phyloP scores from a whole-genome alignment of 2,797 vertebrate species.

The Ambastaia sidthimunki region DNA sequence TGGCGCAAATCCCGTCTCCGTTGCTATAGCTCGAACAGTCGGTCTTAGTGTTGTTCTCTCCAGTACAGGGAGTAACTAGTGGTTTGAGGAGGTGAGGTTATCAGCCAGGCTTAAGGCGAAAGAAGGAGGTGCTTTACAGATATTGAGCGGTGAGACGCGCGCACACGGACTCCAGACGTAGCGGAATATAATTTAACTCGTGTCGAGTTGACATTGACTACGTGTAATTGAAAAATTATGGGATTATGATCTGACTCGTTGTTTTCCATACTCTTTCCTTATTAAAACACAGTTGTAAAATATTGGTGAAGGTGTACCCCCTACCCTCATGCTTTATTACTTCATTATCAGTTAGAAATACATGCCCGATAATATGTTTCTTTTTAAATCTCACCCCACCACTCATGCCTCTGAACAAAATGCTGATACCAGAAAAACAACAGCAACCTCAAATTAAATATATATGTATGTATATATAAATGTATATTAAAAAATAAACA shows the following conservation, averaged over 20 bases:
- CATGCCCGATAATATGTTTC: too few relatives aligned
- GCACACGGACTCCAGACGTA: not conserved
- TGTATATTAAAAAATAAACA: too few relatives aligned
- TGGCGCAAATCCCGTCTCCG: not conserved
- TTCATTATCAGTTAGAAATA: not conserved
- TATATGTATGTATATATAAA: not conserved
- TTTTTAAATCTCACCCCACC: too few relatives aligned
- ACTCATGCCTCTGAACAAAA: too few relatives aligned
- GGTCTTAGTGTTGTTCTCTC: not conserved
- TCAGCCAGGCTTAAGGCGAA: slow-evolving; percentile 29
- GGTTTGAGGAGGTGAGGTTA: slow-evolving; percentile 31
- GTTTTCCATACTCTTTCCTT: not conserved
- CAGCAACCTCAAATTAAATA: not conserved
- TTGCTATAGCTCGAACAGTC: not conserved
- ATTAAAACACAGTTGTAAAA: not conserved
- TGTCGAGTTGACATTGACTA: not conserved
- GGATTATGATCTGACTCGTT: not conserved
- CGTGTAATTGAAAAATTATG: not conserved
- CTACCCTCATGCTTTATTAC: not conserved
- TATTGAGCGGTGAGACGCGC: not conserved
- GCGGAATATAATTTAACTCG: not conserved
- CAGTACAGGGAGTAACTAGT: slow-evolving; percentile 7
- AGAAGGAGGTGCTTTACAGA: slow-evolving; percentile 46
- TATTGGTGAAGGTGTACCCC: not conserved
- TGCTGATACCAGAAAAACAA: not conserved